phyloP scores from a whole-genome alignment of 2,113 vertebrate species.

The Triplophysa rosa region DNA sequence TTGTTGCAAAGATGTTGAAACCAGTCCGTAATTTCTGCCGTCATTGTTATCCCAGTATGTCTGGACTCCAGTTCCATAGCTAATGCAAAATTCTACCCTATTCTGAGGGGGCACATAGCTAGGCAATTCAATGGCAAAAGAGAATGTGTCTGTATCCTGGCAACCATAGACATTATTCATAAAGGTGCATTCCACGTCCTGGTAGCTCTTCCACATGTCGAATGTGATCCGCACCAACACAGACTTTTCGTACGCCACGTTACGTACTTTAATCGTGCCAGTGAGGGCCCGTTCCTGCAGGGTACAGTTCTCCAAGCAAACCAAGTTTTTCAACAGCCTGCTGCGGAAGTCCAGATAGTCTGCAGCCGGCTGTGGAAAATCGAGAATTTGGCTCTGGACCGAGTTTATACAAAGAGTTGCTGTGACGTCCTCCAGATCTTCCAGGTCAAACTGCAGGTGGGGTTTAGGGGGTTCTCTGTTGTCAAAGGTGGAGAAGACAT shows the following conservation, averaged over 20 bases:
- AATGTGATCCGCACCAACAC: constrained; percentile 87
- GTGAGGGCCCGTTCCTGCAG: constrained; percentile 85
- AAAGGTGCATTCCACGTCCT: constrained; percentile 81
- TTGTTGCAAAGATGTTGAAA: constrained; percentile 75
- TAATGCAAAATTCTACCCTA: constrained; percentile 89
- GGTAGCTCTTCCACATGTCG: constrained; percentile 84
- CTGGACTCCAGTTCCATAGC: constrained; percentile 77
- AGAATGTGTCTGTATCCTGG: constrained; percentile 89
- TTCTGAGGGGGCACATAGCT: constrained; percentile 72
- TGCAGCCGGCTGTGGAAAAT: constrained; percentile 85
- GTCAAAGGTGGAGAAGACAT: constrained; percentile 87
- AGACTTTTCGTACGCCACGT: constrained; percentile 87
- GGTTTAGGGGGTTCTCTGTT: constrained; percentile 66
- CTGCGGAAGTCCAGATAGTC: constrained; percentile 92
- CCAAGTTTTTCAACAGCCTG: constrained; percentile 82
- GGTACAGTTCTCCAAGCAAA: constrained; percentile 90
- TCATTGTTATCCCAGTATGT: constrained; percentile 95
- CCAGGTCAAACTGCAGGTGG: constrained; percentile 86
- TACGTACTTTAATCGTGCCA: constrained; percentile 91
- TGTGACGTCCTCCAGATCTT: constrained; percentile 77
- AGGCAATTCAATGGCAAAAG: constrained; percentile 85
- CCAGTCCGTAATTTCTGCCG: constrained; percentile 86
- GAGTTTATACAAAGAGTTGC: constrained; percentile 79
- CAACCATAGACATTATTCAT: constrained; percentile 91
- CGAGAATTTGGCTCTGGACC: constrained; percentile 79